These are phyloP conservation scores for Ferrisia virgata DNA, from an alignment of 2,888 invertebrate genomes.

Conservation along the genomic window DNA sequence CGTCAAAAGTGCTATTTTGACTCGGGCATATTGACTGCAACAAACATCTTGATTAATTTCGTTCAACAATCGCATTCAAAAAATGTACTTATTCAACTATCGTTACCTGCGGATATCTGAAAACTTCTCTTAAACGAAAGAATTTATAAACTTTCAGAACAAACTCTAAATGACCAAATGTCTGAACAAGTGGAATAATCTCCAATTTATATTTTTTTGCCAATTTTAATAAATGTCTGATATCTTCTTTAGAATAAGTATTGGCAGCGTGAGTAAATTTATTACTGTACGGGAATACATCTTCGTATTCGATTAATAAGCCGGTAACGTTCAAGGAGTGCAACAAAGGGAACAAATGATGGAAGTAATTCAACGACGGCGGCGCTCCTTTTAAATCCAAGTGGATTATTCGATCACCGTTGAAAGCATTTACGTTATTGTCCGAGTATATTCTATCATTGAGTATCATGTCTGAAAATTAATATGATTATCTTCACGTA, in stretches of 20 bases:
- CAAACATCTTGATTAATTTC: background rate
- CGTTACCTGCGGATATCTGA: conserved; percentile 52
- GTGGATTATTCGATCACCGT: conserved; percentile 53
- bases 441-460: background rate
- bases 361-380: conserved; percentile 54
- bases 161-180: conserved; percentile 57
- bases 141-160: conserved; percentile 25
- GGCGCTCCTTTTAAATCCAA: conserved; percentile 59
- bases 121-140: conserved; percentile 26
- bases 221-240: conserved; percentile 51
- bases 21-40: conserved; percentile 54
- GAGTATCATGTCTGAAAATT: background rate
- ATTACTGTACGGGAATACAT: conserved; percentile 61
- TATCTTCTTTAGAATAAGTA: conserved; percentile 54
- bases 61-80: background rate
- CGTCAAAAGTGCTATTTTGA: conserved; percentile 52
- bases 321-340: conserved; percentile 55
- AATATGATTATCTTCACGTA: no score
- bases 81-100: background rate
- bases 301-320: conserved; percentile 62
- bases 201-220: conserved; percentile 53
- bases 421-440: background rate
- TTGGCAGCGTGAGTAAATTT: conserved; percentile 52
- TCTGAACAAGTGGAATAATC: conserved; percentile 58
- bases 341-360: conserved; percentile 51